These are phyloP conservation scores for Eptatretus atami DNA, from an alignment of 2,797 vertebrate genomes.

Conservation along the genomic window DNA sequence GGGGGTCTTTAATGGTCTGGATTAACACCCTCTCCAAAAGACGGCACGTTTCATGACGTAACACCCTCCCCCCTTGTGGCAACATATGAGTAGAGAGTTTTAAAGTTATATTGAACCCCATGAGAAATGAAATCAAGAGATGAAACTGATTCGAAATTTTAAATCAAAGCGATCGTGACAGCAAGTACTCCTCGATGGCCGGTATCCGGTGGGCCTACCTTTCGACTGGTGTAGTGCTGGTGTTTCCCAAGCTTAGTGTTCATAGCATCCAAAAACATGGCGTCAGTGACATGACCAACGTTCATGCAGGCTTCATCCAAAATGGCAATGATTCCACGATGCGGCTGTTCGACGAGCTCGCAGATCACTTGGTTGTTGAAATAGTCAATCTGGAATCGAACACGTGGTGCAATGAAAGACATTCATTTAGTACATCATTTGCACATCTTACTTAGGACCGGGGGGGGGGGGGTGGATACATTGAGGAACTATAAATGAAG, in stretches of 20 bases:
- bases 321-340: conserved; percentile 72
- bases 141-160: not conserved
- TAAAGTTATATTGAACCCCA: too few relatives aligned
- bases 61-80: too few relatives aligned
- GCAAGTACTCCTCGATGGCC: too few relatives aligned
- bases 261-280: conserved; percentile 71
- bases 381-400: conserved; percentile 44
- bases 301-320: conserved; percentile 94
- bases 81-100: too few relatives aligned
- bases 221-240: conserved; percentile 71
- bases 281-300: conserved; percentile 75
- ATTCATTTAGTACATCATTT: too few relatives aligned
- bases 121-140: not conserved
- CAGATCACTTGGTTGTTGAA: conserved; percentile 97
- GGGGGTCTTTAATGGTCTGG: too few relatives aligned
- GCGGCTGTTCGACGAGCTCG: conserved; percentile 84
- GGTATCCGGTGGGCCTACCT: conserved; percentile 23
- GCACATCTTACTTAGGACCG: too few relatives aligned
- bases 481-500: too few relatives aligned
- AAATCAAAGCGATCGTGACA: not conserved
- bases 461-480: too few relatives aligned
- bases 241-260: conserved; percentile 65
- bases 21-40: too few relatives aligned
- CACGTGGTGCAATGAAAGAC: too few relatives aligned
- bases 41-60: too few relatives aligned